Evolutionary conservation across 2,797 vertebrate genomes (phyloP).

Genomic region (Gallinago stenura): DNA sequence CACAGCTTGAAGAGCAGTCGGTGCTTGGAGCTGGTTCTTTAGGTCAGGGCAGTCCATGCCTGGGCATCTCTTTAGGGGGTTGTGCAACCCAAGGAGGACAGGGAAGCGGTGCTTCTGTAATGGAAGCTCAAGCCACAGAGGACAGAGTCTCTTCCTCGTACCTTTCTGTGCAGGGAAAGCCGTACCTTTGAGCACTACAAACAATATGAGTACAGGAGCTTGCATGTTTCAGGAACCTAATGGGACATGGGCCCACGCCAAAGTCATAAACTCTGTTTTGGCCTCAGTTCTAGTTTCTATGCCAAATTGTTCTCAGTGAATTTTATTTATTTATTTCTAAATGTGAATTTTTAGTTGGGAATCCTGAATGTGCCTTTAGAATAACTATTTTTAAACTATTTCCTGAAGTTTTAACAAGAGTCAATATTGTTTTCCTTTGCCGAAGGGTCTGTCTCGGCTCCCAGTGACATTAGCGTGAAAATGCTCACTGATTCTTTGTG

Average conservation of each 20-base stretch:
- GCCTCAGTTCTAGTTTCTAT: not conserved
- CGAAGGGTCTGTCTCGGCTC: not conserved
- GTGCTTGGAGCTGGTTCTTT: not conserved
- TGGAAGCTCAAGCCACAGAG: not conserved
- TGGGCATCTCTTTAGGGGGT: not conserved
- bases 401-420: not conserved
- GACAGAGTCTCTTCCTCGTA: not conserved
- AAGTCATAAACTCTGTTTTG: not conserved
- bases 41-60: not conserved
- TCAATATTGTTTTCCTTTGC: not conserved
- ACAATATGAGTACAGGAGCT: not conserved
- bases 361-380: not conserved
- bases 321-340: not conserved
- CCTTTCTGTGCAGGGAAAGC: not conserved
- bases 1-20: not conserved
- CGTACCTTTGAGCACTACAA: accelerated
- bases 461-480: not conserved
- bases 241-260: not conserved
- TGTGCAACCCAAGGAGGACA: not conserved
- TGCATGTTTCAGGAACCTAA: not conserved
- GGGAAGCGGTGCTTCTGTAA: not conserved
- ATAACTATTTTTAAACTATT: not conserved
- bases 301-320: not conserved
- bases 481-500: not conserved
- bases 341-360: not conserved